Percentiles rank a stretch among this genome's conserved stretches.
Conservation (phyloP, 2,113 vertebrate species). For the Pollachius pollachius region DNA sequence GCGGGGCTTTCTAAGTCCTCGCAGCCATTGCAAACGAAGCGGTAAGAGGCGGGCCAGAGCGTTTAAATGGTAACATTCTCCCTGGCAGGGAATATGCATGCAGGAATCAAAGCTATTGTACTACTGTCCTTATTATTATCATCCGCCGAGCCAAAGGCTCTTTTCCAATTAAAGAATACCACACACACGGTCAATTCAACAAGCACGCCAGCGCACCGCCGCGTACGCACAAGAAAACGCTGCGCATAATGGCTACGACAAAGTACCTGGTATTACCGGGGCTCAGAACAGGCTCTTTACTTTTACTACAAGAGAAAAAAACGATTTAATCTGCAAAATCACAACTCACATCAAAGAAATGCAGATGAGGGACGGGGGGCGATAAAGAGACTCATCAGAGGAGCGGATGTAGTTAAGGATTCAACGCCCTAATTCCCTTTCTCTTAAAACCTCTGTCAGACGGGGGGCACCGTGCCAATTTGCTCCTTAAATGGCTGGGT, state of each 20-base stretch:
- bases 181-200: conserved; percentile 58
- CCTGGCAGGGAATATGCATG: conserved; percentile 56
- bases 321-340: conserved; percentile 78
- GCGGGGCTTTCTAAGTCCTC: conserved; percentile 30
- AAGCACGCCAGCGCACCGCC: conserved; percentile 27
- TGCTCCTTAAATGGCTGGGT: conserved; percentile 74
- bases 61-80: conserved; percentile 64
- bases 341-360: conserved; percentile 74
- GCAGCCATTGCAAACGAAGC: conserved; percentile 60
- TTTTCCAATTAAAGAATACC: conserved; percentile 69
- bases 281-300: conserved; percentile 68
- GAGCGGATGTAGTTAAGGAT: conserved; percentile 70
- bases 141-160: conserved; percentile 59
- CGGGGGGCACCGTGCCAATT: conserved; percentile 70
- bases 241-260: conserved; percentile 66
- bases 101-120: conserved; percentile 56
- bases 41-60: conserved; percentile 54
- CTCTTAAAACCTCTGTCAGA: conserved; percentile 73
- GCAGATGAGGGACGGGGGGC: conserved; percentile 69
- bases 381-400: conserved; percentile 76
- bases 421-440: conserved; percentile 71
- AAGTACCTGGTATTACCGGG: conserved; percentile 63
- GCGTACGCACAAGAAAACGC: conserved; percentile 8
- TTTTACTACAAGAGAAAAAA: conserved; percentile 49
- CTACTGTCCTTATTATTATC: conserved; percentile 60